Percentiles rank a stretch among this genome's conserved stretches.
phyloP scores from a whole-genome alignment of 2,113 vertebrate species.

The Rhinoderma darwinii region DNA sequence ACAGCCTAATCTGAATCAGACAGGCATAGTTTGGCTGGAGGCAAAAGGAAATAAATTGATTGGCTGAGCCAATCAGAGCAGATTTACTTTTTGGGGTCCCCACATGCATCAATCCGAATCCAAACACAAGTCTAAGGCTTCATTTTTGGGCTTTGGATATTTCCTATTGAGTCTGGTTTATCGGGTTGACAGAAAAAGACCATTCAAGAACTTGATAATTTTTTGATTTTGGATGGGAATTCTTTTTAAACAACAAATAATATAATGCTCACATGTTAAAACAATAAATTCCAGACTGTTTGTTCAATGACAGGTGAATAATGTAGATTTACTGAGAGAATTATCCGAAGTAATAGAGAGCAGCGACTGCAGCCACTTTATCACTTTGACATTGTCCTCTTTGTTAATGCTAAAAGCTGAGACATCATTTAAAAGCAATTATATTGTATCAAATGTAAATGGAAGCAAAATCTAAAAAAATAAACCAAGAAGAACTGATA shows the following conservation, averaged over 20 bases:
- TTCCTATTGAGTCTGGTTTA: too few species aligned
- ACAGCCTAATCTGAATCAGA: too few species aligned
- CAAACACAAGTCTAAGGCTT: too few species aligned
- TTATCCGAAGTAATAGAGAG: background rate
- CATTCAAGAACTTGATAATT: too few species aligned
- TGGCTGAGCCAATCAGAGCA: too few species aligned
- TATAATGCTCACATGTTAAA: background rate
- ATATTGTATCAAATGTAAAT: background rate
- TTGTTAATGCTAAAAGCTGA: background rate
- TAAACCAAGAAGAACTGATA: background rate
- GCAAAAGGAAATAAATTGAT: too few species aligned
- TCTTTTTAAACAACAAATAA: background rate
- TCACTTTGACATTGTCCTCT: conserved; percentile 7
- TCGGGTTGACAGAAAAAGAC: too few species aligned
- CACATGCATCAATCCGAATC: too few species aligned
- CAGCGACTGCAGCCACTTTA: background rate
- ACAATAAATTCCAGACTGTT: background rate
- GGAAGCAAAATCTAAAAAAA: background rate
- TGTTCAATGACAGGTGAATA: background rate
- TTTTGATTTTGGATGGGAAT: background rate
- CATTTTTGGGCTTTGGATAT: too few species aligned
- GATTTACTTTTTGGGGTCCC: too few species aligned
- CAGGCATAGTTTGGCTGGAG: too few species aligned
- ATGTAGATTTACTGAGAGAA: background rate
- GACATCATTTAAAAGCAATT: background rate